Conservation (phyloP, 2,888 invertebrate genomes). For the Mesodorylaimus sp. region DNA sequence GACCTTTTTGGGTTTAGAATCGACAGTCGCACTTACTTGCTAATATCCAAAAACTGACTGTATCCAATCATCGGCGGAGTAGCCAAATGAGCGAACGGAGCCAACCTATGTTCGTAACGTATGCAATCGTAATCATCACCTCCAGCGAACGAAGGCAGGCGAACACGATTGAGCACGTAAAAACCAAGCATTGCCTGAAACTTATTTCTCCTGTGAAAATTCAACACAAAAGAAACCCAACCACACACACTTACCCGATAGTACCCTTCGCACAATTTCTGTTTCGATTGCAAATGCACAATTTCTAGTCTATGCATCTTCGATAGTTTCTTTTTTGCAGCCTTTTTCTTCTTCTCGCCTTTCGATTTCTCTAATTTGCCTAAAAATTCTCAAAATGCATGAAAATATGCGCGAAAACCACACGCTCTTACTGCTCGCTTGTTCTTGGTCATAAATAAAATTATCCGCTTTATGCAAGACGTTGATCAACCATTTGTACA, state of each 20-base stretch:
- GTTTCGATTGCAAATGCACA: constrained; percentile 69
- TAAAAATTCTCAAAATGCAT: constrained; percentile 23
- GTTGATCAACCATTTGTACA: constrained; percentile 80
- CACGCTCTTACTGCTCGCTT: constrained; percentile 14
- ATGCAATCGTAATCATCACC: constrained; percentile 65
- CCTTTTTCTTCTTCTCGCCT: constrained; percentile 40
- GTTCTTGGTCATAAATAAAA: constrained; percentile 56
- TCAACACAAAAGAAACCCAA: background rate
- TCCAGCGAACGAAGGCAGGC: background rate
- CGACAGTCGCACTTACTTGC: constrained; percentile 9
- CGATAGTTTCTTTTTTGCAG: constrained; percentile 43
- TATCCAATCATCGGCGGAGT: constrained; percentile 81
- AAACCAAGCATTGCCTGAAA: constrained; percentile 68
- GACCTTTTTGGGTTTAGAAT: too few species aligned
- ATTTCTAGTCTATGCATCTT: constrained; percentile 63
- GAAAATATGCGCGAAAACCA: too few species aligned
- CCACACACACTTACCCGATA: constrained; percentile 53
- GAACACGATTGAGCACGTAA: constrained; percentile 69
- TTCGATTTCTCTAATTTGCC: constrained; percentile 22
- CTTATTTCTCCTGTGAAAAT: background rate
- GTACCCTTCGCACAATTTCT: constrained; percentile 82
- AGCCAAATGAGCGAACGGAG: constrained; percentile 62
- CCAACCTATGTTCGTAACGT: constrained; percentile 79
- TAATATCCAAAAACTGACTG: constrained; percentile 66
- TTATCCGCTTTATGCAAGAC: constrained; percentile 72